Evolutionary conservation across 2,797 vertebrate species (phyloP), one percentile per base, ranked within the genome.

Genomic region (Enteromius thamalakanensis): DNA sequence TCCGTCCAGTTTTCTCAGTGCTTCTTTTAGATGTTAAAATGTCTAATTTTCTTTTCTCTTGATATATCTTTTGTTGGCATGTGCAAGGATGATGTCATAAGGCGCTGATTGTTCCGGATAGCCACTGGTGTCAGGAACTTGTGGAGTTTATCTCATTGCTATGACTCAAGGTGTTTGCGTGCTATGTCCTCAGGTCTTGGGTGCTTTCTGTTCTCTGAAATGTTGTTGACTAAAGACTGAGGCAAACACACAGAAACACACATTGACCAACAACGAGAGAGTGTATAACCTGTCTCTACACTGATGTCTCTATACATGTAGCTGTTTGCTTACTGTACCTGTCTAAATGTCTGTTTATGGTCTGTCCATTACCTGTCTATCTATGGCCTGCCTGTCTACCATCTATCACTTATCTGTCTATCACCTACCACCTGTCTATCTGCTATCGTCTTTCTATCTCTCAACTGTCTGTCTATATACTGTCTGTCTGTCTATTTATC

Each of bases 171-270:
- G 68, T 69, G 49, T 75, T 21, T 75, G 55, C 71, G 21, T 64
- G 67, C 45, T 26, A 76, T 49, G n/a, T 87, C 42, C 17, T 40
- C 29, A 45, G 49, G 49, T 71, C 55, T 45, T 26, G 26, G 26
- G 75, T 65, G 84, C 47, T 45, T 87, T 76, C 65, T 79, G 67
- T 84, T 79, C 62, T 77, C 75, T 79, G 53, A 64, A 69, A 78
- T 78, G 29, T 32, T 83, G 60, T 78, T 80, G 72, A 87, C 72
- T 82, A 45, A 45, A 26, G 42, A 58, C n/a, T 77, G 74, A 71
- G 55, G 62, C 58, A 58, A 26, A 51, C 49, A 51, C 49, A 53
- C 17, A 49, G 14, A 49, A 14, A 15, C 47, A 17, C 47, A 49
- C 47, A 51, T 29, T 23, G 19, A 29, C 49, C 69, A 40, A 76